phyloP scores from a whole-genome alignment of 2,113 vertebrate genomes.

The Parus major region DNA sequence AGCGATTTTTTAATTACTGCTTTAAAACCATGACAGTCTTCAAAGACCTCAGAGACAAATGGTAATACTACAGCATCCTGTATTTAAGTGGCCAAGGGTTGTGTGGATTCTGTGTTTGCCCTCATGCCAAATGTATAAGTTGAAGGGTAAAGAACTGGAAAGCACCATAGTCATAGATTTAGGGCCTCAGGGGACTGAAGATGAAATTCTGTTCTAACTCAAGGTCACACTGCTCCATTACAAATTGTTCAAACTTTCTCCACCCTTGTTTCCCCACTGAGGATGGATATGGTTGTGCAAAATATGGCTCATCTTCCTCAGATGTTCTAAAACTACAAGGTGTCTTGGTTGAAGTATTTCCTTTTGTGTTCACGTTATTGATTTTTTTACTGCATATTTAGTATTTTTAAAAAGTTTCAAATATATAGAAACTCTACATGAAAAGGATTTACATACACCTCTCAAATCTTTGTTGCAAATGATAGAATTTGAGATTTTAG shows the following conservation, averaged over 20 bases:
- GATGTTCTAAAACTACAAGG: not conserved
- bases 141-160: not conserved
- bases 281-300: not conserved
- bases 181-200: not conserved
- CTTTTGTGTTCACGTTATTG: not conserved
- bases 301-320: not conserved
- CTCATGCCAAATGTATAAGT: not conserved
- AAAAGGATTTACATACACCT: not conserved
- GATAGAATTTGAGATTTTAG: not conserved
- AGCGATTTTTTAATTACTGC: too few relatives aligned
- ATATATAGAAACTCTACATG: not conserved
- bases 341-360: not conserved
- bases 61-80: not conserved
- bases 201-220: not conserved
- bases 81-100: not conserved
- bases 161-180: not conserved
- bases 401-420: not conserved
- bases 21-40: not conserved
- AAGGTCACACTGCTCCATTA: not conserved
- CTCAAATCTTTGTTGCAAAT: not conserved
- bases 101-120: not conserved
- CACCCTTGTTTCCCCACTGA: not conserved
- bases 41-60: not conserved
- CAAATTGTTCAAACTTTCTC: not conserved
- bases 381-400: not conserved